These are phyloP conservation scores for Hycleus cichorii DNA, from an alignment of 1,140 invertebrate genomes.

Conservation along the genomic window DNA sequence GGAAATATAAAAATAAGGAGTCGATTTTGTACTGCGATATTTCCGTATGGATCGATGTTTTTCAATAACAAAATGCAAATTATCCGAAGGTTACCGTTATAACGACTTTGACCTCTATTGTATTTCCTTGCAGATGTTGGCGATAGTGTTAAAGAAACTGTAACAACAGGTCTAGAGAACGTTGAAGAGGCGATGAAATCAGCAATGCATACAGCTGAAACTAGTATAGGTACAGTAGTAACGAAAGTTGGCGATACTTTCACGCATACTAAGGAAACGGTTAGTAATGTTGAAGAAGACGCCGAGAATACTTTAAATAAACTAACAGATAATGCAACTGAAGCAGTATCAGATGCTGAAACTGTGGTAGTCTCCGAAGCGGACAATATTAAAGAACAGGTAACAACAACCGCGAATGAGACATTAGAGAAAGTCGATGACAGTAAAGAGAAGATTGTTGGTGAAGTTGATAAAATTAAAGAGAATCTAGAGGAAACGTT, in stretches of 20 bases:
- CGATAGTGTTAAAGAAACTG: slow-evolving; percentile 33
- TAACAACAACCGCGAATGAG: slow-evolving; percentile 16
- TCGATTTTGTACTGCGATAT: too few relatives aligned
- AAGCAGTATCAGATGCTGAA: slow-evolving; percentile 37
- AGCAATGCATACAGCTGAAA: slow-evolving; percentile 32
- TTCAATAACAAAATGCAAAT: too few relatives aligned
- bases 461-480: slow-evolving; percentile 17
- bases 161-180: slow-evolving; percentile 20
- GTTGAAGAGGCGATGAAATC: slow-evolving; percentile 34
- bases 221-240: slow-evolving; percentile 26
- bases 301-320: slow-evolving; percentile 20
- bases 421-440: slow-evolving; percentile 24
- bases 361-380: slow-evolving; percentile 36
- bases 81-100: too few relatives aligned
- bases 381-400: slow-evolving; percentile 29
- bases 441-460: slow-evolving; percentile 1
- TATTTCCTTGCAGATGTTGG: slow-evolving; percentile 26
- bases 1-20: too few relatives aligned
- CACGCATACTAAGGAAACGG: slow-evolving; percentile 16
- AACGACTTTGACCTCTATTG: not conserved
- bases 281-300: slow-evolving; percentile 19
- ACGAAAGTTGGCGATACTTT: slow-evolving; percentile 31
- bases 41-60: too few relatives aligned
- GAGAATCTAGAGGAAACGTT: slow-evolving; percentile 16
- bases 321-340: slow-evolving; percentile 20